These are phyloP conservation scores for Morpho deidamia DNA, from an alignment of 2,888 invertebrate species.

Conservation along the genomic window DNA sequence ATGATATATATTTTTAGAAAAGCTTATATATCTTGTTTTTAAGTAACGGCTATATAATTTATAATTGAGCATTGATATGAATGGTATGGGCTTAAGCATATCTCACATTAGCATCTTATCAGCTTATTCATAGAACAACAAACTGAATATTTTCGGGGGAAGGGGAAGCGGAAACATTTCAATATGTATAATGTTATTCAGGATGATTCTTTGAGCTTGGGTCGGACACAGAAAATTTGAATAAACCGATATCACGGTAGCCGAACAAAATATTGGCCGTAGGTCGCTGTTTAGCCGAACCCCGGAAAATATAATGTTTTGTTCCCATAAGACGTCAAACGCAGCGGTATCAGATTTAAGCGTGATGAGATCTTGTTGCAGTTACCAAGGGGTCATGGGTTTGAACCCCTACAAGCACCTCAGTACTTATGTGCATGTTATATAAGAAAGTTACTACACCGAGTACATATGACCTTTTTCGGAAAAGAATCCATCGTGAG, in stretches of 20 bases:
- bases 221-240: slow-evolving; percentile 71
- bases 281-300: slow-evolving; percentile 56
- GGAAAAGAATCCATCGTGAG: no score
- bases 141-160: slow-evolving; percentile 53
- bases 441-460: no score
- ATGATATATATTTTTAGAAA: no score
- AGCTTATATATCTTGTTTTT: no score
- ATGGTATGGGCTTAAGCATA: slow-evolving; percentile 9
- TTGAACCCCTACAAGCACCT: no score
- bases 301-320: slow-evolving; percentile 57
- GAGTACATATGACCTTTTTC: no score
- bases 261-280: slow-evolving; percentile 73
- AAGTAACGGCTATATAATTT: no score
- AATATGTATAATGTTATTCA: slow-evolving; percentile 76
- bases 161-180: slow-evolving; percentile 66
- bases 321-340: slow-evolving; percentile 36
- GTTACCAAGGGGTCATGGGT: no score
- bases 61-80: no score
- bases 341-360: slow-evolving; percentile 54
- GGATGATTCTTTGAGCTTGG: slow-evolving; percentile 74
- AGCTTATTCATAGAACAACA: slow-evolving; percentile 63
- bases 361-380: no score
- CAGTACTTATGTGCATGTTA: no score
- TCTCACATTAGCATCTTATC: slow-evolving; percentile 21
- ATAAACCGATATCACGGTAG: slow-evolving; percentile 71